Base-by-base conservation (phyloP, 2,797 vertebrate genomes). In the Nannoperca australis region DNA sequence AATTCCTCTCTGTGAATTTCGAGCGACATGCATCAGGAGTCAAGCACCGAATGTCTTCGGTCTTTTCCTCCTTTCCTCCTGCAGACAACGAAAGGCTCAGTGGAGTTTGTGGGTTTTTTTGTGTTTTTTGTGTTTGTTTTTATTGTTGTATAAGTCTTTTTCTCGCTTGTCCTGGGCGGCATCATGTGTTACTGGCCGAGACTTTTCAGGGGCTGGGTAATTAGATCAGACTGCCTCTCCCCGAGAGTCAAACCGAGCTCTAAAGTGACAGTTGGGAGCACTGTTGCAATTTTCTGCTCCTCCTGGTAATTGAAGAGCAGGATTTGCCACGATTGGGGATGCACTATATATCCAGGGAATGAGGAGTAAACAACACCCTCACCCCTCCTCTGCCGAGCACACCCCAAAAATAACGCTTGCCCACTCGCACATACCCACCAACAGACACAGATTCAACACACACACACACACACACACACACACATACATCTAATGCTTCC, bases 201-300 rank as follows among this genome's bases (percentile, higher is more conserved):
- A 79, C 88, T 90, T 90, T 91, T 91, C 79, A 86, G 88, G 82
- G 90, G 79, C 76, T 73, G 82, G 84, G 89, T 93, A 93, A 95
- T 95, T 93, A 92, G 91, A 94, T 93, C 89, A 91, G 85, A 89
- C 89, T 90, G 89, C 87, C 87, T 90, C 88, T 85, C 86, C 81
- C 85, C 32, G 56, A 91, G 91, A 90, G 83, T 87, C 84, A 82
- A 87, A 82, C 84, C 24, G 7, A 82, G 88, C 91, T 87, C 85
- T 88, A 81, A 86, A 85, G 91, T 85, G 89, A 94, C 92, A 94
- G 91, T 93, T 86, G 91, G 91, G 85, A 90, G 78, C 82, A 50
- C 78, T 74, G 89, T 90, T 91, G 93, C 93, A 87, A 92, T 92
- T 88, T 90, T 92, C 89, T 87, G 86, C 85, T 91, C 89, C 89